Percentiles rank a stretch among this genome's conserved stretches.
These are phyloP conservation scores for Ardeotis arabs DNA, from an alignment of 2,113 vertebrate species.

Conservation along the genomic window DNA sequence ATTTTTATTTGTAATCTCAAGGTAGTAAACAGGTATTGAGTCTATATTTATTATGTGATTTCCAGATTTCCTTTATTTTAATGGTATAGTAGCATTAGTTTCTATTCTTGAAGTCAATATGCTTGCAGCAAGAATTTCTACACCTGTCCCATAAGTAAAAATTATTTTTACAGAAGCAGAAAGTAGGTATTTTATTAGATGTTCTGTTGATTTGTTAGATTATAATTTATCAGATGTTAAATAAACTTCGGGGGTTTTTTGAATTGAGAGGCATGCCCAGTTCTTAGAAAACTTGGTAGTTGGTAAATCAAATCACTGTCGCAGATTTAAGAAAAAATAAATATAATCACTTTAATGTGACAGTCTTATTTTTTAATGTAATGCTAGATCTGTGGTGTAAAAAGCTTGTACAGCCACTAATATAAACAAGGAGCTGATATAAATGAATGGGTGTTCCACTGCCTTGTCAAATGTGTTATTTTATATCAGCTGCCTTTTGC, in stretches of 20 bases:
- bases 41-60: neutral
- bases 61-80: neutral
- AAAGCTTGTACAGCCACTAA: neutral
- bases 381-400: neutral
- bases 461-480: neutral
- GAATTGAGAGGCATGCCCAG: neutral
- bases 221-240: neutral
- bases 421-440: neutral
- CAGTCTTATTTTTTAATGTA: neutral
- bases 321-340: neutral
- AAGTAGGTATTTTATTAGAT: neutral
- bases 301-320: neutral
- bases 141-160: neutral
- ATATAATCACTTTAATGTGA: neutral
- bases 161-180: neutral
- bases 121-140: neutral
- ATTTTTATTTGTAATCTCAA: slow-evolving; percentile 30
- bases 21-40: slow-evolving; percentile 23
- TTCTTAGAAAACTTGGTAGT: neutral
- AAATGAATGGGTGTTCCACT: fast-evolving
- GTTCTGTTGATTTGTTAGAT: neutral
- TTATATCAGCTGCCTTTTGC: neutral
- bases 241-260: neutral
- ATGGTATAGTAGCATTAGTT: neutral
- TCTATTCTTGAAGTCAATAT: neutral